A percentile compares a stretch with the other conserved stretches of the same genome.
Evolutionary conservation across 2,888 invertebrate species (phyloP).

Genomic region (Platynereis dumerilii): DNA sequence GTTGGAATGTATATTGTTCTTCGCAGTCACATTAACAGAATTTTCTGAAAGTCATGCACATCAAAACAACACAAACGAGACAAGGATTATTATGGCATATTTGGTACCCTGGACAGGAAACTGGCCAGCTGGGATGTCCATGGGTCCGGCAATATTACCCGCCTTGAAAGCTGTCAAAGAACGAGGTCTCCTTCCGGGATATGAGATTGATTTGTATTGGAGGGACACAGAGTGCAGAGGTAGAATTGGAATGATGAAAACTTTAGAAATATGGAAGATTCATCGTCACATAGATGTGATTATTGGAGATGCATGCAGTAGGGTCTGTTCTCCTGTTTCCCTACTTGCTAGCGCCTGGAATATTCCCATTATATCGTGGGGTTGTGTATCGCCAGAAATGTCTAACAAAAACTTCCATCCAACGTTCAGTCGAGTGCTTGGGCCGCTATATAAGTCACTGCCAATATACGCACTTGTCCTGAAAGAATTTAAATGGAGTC

Average conservation of each 20-base stretch:
- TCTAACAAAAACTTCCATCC: constrained; percentile 11
- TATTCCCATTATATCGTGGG: constrained; percentile 21
- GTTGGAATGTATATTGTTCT: too few relatives aligned
- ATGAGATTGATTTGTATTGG: constrained; percentile 12
- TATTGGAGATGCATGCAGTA: constrained; percentile 14
- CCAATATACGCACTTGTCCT: constrained; percentile 12
- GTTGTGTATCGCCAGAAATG: constrained; percentile 7
- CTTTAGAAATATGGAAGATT: constrained; percentile 3
- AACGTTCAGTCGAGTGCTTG: constrained; percentile 13
- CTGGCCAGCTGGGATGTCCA: background rate
- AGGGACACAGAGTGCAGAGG: constrained; percentile 9
- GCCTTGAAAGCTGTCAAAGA: background rate
- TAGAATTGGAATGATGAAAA: constrained; percentile 2
- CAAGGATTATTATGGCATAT: too few relatives aligned
- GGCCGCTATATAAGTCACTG: background rate
- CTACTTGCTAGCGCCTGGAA: constrained; percentile 8
- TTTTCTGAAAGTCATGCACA: too few relatives aligned
- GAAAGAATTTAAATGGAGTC: background rate
- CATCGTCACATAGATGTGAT: background rate
- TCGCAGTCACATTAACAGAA: too few relatives aligned
- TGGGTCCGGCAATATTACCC: background rate
- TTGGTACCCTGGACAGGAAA: background rate
- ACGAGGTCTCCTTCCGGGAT: background rate
- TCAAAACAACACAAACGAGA: too few relatives aligned
- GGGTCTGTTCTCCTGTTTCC: constrained; percentile 12